These are phyloP conservation scores for Polyergus mexicanus DNA, from an alignment of 1,140 invertebrate species.

Conservation along the genomic window DNA sequence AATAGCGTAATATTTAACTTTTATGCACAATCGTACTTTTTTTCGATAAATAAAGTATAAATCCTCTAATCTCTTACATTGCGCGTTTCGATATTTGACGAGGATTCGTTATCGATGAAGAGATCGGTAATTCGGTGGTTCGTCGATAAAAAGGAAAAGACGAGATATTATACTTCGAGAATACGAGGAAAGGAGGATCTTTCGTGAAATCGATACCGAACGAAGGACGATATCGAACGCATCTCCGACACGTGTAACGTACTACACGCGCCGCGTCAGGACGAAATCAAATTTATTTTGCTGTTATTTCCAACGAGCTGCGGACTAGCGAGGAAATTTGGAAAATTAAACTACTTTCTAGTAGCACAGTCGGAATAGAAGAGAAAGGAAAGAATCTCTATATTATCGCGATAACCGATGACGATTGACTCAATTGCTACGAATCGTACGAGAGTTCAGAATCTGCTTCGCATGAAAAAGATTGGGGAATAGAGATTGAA, in stretches of 20 bases:
- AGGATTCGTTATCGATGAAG: conserved; percentile 56
- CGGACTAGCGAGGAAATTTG: conserved; percentile 64
- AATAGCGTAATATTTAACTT: not conserved
- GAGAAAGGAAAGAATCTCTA: not conserved
- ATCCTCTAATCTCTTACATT: not conserved
- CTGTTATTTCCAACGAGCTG: conserved; percentile 75
- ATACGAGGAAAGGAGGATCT: conserved; percentile 47
- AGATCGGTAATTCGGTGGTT: conserved; percentile 71
- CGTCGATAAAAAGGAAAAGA: conserved; percentile 72
- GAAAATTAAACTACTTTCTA: conserved; percentile 66
- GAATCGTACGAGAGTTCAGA: not conserved
- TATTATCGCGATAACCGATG: conserved; percentile 61
- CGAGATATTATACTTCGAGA: not conserved
- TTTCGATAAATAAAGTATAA: not conserved
- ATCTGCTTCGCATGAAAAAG: conserved; percentile 5
- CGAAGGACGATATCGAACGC: conserved; percentile 83
- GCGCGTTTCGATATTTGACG: conserved; percentile 24
- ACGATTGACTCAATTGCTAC: conserved; percentile 18
- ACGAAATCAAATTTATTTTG: conserved; percentile 83
- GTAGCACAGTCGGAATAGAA: not conserved
- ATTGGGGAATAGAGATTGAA: not conserved
- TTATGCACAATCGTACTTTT: not conserved
- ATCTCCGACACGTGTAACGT: conserved; percentile 85
- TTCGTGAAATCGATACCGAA: conserved; percentile 85
- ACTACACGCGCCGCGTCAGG: conserved; percentile 80